A percentile compares a stretch with the other conserved stretches of the same genome.
These are phyloP conservation scores for Psammodynastes pulverulentus DNA, from an alignment of 2,113 vertebrate species.

Conservation along the genomic window DNA sequence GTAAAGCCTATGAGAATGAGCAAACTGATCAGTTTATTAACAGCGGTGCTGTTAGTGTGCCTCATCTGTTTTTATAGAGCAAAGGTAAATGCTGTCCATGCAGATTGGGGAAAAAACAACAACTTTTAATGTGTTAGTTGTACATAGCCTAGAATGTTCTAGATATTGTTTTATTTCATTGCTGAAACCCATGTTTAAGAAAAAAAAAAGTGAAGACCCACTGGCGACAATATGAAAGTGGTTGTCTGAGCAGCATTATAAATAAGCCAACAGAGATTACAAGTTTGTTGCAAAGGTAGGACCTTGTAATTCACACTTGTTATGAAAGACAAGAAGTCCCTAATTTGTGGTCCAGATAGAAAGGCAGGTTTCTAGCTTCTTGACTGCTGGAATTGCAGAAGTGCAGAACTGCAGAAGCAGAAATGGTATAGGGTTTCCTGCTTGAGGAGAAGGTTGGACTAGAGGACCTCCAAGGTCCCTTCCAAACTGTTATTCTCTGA, in stretches of 20 bases:
- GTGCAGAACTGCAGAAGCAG: no score
- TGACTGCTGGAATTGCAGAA: no score
- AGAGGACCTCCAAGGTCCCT: background rate
- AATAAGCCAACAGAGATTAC: background rate
- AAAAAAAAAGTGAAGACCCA: fast-evolving
- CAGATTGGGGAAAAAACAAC: background rate
- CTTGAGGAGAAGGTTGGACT: background rate
- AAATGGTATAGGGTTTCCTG: no score
- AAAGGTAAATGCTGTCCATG: background rate
- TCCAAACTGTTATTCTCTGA: background rate
- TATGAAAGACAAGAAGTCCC: background rate
- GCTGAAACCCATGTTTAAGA: background rate
- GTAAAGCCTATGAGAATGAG: background rate
- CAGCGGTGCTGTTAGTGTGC: background rate
- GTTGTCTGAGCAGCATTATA: background rate
- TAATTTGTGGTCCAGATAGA: no score
- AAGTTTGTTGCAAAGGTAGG: background rate
- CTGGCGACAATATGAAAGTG: background rate
- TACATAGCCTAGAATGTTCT: background rate
- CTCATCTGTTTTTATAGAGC: background rate
- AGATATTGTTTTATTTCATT: background rate
- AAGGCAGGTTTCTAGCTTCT: background rate
- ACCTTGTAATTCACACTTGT: background rate
- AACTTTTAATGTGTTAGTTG: background rate
- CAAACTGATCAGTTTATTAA: background rate